phyloP scores from a whole-genome alignment of 2,888 invertebrate species.

The Campoletis raptor region DNA sequence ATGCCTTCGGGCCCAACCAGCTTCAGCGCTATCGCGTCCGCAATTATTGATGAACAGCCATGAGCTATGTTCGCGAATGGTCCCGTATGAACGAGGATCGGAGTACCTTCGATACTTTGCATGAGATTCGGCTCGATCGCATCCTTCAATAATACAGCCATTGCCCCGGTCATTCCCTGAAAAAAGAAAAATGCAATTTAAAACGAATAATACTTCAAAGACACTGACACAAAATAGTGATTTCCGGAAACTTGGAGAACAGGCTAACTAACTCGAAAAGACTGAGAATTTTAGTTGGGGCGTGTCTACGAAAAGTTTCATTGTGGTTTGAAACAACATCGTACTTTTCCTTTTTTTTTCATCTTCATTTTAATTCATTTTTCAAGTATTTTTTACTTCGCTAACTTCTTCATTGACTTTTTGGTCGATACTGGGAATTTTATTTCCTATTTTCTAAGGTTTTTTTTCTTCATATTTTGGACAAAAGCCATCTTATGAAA shows the following conservation, averaged over 20 bases:
- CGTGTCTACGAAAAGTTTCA: no score
- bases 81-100: conserved; percentile 98
- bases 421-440: background rate
- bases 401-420: background rate
- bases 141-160: conserved; percentile 96
- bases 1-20: conserved; percentile 96
- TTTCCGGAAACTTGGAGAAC: background rate
- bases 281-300: no score
- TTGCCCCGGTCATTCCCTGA: conserved; percentile 95
- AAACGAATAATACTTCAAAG: no score
- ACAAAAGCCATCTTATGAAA: background rate
- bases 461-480: background rate
- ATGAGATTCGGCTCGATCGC: conserved; percentile 98
- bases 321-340: no score
- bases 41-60: conserved; percentile 98
- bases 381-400: background rate
- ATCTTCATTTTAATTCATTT: background rate
- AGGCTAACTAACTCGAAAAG: no score
- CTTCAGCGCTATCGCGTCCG: conserved; percentile 97
- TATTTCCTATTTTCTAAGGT: background rate
- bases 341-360: background rate
- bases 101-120: conserved; percentile 98
- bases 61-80: conserved; percentile 99
- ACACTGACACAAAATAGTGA: no score
- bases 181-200: conserved; percentile 56